Base-by-base conservation (phyloP, 2,113 vertebrate genomes). In the Hypocryptadius cinnamomeus region DNA sequence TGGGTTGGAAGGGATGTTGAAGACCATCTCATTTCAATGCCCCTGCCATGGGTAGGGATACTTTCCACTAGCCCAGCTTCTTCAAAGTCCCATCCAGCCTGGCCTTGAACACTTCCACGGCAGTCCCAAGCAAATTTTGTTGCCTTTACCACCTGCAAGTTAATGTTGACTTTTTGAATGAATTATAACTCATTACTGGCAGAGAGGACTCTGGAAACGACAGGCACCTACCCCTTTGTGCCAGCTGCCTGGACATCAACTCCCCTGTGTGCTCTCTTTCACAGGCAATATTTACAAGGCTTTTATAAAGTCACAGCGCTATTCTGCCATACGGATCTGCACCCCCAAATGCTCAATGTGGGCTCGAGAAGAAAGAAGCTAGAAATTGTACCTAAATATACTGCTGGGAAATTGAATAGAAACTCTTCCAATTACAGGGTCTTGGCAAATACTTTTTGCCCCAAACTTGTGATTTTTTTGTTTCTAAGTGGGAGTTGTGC, bases 401-500 rank as follows among this genome's bases (percentile, higher is more conserved):
- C 66, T 47, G 9, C 66, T 20, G 47, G 39, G 56, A 90, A 93
- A 66, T 0, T 3, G 50, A 84, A 81, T 19, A 30, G n/a, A 42
- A 87, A 35, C 23, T 71, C 61, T 77, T 78, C 63, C 64, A 88
- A 74, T 81, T 92, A 86, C 33, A 7, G 51, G 60, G 37, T 31
- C 76, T 76, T 71, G 68, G 68, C 8, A 13, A 77, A 70, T 8
- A 21, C 42, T 71, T 90, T 87, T 74, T 80, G 66, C 89, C 89
- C 66, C 64, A 30, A 24, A 90, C 17, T 64, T 21, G 48, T 0
- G 5, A 85, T 92, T 91, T 92, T 95, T 94, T 89, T 47, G 23
- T 83, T 80, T 80, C 50, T 10, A 79, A 48, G 92, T 86, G 89
- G 96, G 96, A 89, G 94, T 80, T 90, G 56, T 64, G 79, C 85